A percentile compares a stretch with the other conserved stretches of the same genome.
Evolutionary conservation across 2,113 vertebrate species (phyloP).

Genomic region (Dromaius novaehollandiae): DNA sequence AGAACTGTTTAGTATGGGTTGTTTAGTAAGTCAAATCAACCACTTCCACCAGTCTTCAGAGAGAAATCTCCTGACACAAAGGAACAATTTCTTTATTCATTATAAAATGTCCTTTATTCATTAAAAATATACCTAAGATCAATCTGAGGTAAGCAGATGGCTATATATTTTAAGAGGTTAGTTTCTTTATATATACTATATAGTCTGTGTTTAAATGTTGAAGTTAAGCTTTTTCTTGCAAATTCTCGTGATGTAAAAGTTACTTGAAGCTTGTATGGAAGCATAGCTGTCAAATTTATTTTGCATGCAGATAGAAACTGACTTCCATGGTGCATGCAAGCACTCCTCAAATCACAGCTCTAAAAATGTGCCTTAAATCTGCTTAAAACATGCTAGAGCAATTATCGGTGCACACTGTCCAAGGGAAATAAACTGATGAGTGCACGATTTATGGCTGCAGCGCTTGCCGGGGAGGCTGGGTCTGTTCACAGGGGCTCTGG

Average conservation of each 20-base stretch:
- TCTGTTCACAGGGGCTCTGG: not conserved
- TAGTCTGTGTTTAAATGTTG: not conserved
- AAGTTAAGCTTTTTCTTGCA: not conserved
- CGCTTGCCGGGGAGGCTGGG: not conserved
- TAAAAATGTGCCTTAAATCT: accelerated
- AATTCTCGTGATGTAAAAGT: not conserved
- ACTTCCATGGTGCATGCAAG: not conserved
- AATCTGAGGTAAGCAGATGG: not conserved
- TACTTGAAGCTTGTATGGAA: not conserved
- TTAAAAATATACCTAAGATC: not conserved
- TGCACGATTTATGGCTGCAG: not conserved
- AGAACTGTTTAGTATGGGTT: not conserved
- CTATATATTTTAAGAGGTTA: not conserved
- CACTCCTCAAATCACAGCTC: not conserved
- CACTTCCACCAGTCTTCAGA: not conserved
- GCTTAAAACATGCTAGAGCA: accelerated
- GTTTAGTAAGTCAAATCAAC: not conserved
- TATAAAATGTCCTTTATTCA: not conserved
- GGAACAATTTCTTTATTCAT: not conserved
- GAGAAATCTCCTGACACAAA: not conserved
- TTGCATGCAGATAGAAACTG: not conserved
- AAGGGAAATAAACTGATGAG: not conserved
- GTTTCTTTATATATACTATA: not conserved
- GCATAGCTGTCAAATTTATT: not conserved
- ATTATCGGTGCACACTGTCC: accelerated